These are phyloP conservation scores for Hydrotaea diabolus DNA, from an alignment of 2,888 invertebrate species.

Conservation along the genomic window DNA sequence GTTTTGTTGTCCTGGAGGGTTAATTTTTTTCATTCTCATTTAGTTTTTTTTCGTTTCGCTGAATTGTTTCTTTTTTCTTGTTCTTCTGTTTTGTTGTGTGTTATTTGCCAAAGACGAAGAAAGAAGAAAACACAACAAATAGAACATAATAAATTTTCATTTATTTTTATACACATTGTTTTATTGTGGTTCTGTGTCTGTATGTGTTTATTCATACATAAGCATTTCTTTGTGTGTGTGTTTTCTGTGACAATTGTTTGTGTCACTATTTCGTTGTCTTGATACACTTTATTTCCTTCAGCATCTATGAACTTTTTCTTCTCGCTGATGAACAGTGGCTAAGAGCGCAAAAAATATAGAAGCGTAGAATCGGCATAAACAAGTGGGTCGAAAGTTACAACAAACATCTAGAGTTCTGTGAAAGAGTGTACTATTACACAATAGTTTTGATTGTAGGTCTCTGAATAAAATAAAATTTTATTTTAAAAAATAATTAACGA, in stretches of 20 bases:
- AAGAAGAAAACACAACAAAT: too few species aligned
- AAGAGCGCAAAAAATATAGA: too few species aligned
- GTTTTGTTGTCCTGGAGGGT: background rate
- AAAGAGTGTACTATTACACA: too few species aligned
- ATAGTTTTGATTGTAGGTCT: too few species aligned
- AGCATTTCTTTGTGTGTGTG: background rate
- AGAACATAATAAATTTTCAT: slow-evolving; percentile 15
- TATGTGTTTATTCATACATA: background rate
- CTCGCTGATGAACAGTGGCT: background rate
- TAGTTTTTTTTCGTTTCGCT: background rate
- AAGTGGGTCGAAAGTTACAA: too few species aligned
- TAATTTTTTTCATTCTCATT: background rate
- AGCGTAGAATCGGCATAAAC: too few species aligned
- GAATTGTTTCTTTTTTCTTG: background rate
- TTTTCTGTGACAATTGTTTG: background rate
- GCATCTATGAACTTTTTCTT: background rate
- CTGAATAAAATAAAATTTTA: too few species aligned
- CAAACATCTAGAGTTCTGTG: too few species aligned
- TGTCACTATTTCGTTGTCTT: slow-evolving; percentile 24
- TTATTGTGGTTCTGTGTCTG: background rate
- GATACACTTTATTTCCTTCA: background rate
- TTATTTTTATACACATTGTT: slow-evolving; percentile 12
- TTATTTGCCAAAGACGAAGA: too few species aligned
- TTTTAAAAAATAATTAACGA: too few species aligned
- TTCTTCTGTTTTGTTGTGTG: background rate